Evolutionary conservation across 2,113 vertebrate species (phyloP).

Genomic region (Chauna torquata): DNA sequence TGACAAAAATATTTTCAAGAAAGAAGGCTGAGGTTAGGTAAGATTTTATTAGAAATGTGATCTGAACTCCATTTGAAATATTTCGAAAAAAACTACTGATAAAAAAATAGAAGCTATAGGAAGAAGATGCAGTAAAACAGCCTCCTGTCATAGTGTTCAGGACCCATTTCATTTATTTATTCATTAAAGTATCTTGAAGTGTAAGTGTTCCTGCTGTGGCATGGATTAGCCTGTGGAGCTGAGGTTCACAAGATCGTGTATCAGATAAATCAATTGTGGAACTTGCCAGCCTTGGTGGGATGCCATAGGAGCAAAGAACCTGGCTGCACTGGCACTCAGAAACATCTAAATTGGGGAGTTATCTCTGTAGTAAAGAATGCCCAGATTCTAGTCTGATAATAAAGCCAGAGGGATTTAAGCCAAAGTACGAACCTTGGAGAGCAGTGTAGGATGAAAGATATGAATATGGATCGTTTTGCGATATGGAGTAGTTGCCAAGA

Average conservation of each 20-base stretch:
- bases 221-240: background rate
- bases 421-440: conserved; percentile 4
- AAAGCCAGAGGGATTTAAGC: conserved; percentile 25
- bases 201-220: background rate
- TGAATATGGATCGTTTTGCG: background rate
- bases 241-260: background rate
- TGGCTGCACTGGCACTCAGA: background rate
- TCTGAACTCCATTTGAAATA: background rate
- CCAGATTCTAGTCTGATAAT: conserved; percentile 11
- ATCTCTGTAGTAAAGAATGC: conserved; percentile 7
- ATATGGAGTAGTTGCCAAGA: background rate
- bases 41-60: background rate
- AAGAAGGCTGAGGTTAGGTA: background rate
- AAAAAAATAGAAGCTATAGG: background rate
- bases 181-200: background rate
- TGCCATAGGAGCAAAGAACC: background rate
- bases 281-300: conserved; percentile 14
- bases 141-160: background rate
- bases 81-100: background rate
- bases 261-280: background rate
- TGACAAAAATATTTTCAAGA: background rate
- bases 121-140: background rate
- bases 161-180: background rate
- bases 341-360: background rate
- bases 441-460: background rate